Percentiles rank a stretch among this genome's conserved stretches.
Evolutionary conservation across 1,140 invertebrate species (phyloP).

Genomic region (Periplaneta americana): DNA sequence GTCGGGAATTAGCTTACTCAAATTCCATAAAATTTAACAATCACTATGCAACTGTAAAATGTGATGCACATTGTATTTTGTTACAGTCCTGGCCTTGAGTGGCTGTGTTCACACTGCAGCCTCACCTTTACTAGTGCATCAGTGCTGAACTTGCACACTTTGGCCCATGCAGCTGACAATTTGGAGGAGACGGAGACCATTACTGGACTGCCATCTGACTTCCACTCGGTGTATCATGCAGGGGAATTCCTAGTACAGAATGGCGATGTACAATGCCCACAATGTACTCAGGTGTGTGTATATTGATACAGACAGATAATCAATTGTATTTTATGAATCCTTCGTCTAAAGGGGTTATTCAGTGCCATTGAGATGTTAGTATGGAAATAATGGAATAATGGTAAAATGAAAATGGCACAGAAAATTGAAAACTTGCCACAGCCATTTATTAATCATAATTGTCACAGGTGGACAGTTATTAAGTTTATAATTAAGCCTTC

Average conservation of each 20-base stretch:
- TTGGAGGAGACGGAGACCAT: constrained; percentile 23
- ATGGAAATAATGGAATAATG: too few relatives aligned
- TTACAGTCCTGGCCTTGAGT: constrained; percentile 31
- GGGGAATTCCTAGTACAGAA: constrained; percentile 22
- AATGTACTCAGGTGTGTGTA: constrained; percentile 32
- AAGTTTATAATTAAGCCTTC: too few relatives aligned
- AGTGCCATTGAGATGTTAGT: too few relatives aligned
- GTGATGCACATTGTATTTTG: background rate
- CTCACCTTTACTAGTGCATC: constrained; percentile 48
- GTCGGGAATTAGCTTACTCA: too few relatives aligned
- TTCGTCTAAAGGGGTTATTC: too few relatives aligned
- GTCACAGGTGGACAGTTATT: too few relatives aligned
- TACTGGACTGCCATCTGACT: background rate
- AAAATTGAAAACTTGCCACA: too few relatives aligned
- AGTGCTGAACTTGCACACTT: constrained; percentile 48
- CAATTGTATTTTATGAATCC: too few relatives aligned
- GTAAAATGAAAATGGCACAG: too few relatives aligned
- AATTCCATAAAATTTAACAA: too few relatives aligned
- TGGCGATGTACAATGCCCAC: constrained; percentile 35
- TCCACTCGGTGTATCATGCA: constrained; percentile 9
- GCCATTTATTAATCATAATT: too few relatives aligned
- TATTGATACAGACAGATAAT: background rate
- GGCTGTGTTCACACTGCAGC: constrained; percentile 50
- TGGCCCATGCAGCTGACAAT: constrained; percentile 44
- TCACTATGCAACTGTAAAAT: too few relatives aligned